Conservation (phyloP, 2,113 vertebrate species). For the Mustela nigripes region DNA sequence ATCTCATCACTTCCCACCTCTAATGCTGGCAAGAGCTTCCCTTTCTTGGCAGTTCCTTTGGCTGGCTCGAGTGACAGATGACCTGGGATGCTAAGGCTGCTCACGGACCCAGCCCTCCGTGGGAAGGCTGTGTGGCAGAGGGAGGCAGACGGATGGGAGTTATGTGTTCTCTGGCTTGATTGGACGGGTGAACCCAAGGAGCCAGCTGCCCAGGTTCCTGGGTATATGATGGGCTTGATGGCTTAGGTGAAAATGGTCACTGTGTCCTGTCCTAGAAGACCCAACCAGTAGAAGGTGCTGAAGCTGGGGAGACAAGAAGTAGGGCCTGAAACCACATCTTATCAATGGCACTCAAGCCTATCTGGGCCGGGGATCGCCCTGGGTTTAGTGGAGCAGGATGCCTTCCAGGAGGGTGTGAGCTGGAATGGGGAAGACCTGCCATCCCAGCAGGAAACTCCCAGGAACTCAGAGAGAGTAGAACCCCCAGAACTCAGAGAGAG, state of each 20-base stretch:
- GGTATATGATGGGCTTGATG: background rate
- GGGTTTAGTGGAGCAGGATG: background rate
- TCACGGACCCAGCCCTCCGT: accelerated
- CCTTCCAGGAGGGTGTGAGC: background rate
- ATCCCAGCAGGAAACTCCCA: background rate
- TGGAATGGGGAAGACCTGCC: background rate
- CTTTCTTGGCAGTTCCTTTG: background rate
- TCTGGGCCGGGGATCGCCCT: accelerated
- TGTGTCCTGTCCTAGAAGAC: accelerated
- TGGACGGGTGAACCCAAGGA: background rate
- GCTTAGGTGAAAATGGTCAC: background rate
- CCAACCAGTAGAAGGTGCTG: background rate
- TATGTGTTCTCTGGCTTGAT: background rate
- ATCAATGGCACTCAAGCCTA: accelerated
- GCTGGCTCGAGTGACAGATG: background rate
- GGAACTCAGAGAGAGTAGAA: background rate
- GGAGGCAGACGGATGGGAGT: background rate
- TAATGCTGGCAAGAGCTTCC: background rate
- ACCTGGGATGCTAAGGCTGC: background rate
- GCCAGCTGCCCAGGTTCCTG: background rate
- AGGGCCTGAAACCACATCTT: background rate
- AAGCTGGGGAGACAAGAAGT: accelerated
- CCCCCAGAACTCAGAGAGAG: background rate
- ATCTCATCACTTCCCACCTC: slow-evolving; percentile 21
- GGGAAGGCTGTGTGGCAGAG: background rate